Evolutionary conservation across 2,797 vertebrate genomes (phyloP), one percentile per base, ranked within the genome.

Genomic region (Crenuchus spilurus): DNA sequence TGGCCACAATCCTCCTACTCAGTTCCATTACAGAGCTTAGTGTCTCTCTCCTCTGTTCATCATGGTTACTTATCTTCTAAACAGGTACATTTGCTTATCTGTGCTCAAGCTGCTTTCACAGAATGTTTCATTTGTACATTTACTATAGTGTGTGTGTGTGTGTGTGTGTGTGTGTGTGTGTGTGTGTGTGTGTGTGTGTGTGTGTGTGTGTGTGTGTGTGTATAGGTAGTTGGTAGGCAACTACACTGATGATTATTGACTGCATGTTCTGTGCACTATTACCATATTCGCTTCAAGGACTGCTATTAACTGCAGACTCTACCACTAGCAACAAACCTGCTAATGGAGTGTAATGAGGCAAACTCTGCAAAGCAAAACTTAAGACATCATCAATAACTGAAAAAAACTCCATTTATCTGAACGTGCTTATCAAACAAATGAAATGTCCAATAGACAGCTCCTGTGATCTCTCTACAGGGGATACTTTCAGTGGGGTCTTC

Each of bases 381-480:
- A 10, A 74, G 65, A 58, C 30, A 46, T 60, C 58, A 75, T 64
- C 61, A 64, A 70, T 63, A 79, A 79, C 78, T 70, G 24, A 28
- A 55, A 73, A n/a, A 70, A 61, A 77, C 70, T 48, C 67, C 61
- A 68, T 78, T 22, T 79, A 79, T 61, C 62, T 78, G 63, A 75
- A 81, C 54, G 58, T 39, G 55, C 54, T 46, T 85, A 84, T 87
- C 82, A 85, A 76, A 82, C 75, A 71, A 83, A 85, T 84, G 81
- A 85, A 81, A 72, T 33, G 71, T 49, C 52, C 51, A 61, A 83
- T 79, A 77, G 57, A 67, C 26, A 42, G 35, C 44, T 41, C 20
- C 2, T 58, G 37, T 44, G 68, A 52, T 44, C 16, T 66, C 54
- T 35, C 62, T 22, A 30, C 44, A 52, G 22, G 54, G 62, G 51